Evolutionary conservation across 2,113 vertebrate species (phyloP).

Genomic region (Bambusicola thoracicus): DNA sequence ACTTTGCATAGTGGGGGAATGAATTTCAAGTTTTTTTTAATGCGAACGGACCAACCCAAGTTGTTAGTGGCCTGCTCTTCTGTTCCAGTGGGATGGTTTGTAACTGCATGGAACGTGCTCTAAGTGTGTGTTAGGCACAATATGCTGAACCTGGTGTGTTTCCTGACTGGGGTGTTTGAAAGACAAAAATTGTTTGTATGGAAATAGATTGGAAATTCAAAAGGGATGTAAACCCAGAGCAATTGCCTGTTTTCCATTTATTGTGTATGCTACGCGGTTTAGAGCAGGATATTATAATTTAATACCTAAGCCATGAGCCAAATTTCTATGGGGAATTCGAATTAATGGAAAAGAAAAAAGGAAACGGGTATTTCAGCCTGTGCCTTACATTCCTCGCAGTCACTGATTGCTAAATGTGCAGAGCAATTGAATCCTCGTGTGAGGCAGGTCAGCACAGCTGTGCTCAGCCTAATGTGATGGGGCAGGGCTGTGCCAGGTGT

Average conservation of each 20-base stretch:
- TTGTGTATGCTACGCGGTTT: neutral
- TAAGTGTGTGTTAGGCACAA: neutral
- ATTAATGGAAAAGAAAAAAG: neutral
- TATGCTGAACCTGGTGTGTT: neutral
- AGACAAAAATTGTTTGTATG: neutral
- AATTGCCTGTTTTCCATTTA: conserved; percentile 12
- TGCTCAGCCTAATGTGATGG: accelerated
- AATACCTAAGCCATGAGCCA: neutral
- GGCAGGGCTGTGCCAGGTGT: neutral
- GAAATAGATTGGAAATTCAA: neutral
- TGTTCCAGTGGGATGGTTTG: neutral
- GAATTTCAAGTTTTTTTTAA: neutral
- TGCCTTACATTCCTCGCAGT: neutral
- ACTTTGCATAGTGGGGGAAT: neutral
- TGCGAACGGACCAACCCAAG: neutral
- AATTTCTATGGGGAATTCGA: neutral
- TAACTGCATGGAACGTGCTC: neutral
- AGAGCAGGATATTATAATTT: conserved; percentile 2
- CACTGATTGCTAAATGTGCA: neutral
- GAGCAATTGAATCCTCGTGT: neutral
- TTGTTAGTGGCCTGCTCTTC: neutral
- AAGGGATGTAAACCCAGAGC: neutral
- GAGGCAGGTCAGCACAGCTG: accelerated
- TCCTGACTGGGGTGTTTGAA: neutral
- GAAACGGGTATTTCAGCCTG: neutral